These are phyloP conservation scores for Physella acuta DNA, from an alignment of 1,140 invertebrate species.

Conservation along the genomic window DNA sequence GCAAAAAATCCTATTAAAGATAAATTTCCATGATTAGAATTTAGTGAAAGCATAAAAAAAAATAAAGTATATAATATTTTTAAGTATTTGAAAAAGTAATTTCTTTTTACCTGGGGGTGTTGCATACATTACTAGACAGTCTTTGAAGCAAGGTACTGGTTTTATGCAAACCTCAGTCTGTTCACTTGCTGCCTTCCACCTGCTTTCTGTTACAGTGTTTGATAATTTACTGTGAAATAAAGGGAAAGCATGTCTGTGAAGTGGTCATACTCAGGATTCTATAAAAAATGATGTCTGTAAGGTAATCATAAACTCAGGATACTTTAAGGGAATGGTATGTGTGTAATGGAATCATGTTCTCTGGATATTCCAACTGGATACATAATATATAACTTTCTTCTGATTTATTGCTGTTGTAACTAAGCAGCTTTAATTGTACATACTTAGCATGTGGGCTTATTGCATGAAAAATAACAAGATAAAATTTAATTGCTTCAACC, in stretches of 20 bases:
- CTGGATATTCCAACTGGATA: background rate
- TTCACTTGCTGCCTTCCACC: constrained; percentile 3
- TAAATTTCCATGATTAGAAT: background rate
- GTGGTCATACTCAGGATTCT: background rate
- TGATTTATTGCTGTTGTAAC: too few species aligned
- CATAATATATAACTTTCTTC: too few species aligned
- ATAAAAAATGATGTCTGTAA: background rate
- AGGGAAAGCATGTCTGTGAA: background rate
- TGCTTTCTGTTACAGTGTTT: too few species aligned
- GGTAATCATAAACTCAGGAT: background rate
- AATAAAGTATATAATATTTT: background rate
- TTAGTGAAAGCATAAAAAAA: background rate
- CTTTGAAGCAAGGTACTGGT: constrained; percentile 86
- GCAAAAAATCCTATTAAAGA: constrained; percentile 78
- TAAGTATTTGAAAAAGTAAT: background rate
- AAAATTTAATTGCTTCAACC: too few species aligned
- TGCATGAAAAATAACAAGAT: too few species aligned
- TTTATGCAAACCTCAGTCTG: background rate
- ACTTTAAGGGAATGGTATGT: background rate
- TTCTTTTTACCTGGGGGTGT: constrained; percentile 73
- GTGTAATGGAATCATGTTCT: background rate
- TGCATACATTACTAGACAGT: constrained; percentile 88
- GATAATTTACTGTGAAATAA: background rate
- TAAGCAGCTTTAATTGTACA: too few species aligned
- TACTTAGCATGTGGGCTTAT: too few species aligned